Evolutionary conservation across 2,113 vertebrate genomes (phyloP).

Genomic region (Kryptolebias marmoratus): DNA sequence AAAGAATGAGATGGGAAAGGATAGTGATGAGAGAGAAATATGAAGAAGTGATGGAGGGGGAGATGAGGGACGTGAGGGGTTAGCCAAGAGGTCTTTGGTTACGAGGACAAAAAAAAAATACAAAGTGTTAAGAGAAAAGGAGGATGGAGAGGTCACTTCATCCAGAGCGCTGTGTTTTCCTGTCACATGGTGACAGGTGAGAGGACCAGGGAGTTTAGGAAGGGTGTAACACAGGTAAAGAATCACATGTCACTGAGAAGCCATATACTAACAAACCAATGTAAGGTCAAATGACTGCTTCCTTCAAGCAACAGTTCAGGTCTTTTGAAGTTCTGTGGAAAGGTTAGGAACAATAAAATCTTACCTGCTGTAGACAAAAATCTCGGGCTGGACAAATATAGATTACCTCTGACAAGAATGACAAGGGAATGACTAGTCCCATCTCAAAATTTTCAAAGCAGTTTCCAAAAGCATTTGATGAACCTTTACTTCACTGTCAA

Average conservation of each 20-base stretch:
- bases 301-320: neutral
- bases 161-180: slow-evolving; percentile 54
- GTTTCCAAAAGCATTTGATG: no score
- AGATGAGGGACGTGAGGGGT: slow-evolving; percentile 39
- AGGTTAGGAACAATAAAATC: no score
- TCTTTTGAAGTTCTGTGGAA: no score
- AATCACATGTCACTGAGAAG: slow-evolving; percentile 53
- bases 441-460: no score
- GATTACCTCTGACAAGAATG: no score
- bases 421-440: no score
- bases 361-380: no score
- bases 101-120: slow-evolving; percentile 73
- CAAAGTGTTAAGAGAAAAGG: slow-evolving; percentile 64
- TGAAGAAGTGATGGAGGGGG: slow-evolving; percentile 17
- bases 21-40: slow-evolving; percentile 57
- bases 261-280: slow-evolving; percentile 35
- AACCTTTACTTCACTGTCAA: no score
- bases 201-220: slow-evolving; percentile 46
- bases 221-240: slow-evolving; percentile 48
- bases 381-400: no score
- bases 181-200: slow-evolving; percentile 66
- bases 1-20: slow-evolving; percentile 13
- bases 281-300: slow-evolving; percentile 41
- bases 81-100: slow-evolving; percentile 65
- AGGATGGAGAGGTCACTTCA: slow-evolving; percentile 39